phyloP scores from a whole-genome alignment of 1,140 invertebrate species.

The Drosophila burlai region DNA sequence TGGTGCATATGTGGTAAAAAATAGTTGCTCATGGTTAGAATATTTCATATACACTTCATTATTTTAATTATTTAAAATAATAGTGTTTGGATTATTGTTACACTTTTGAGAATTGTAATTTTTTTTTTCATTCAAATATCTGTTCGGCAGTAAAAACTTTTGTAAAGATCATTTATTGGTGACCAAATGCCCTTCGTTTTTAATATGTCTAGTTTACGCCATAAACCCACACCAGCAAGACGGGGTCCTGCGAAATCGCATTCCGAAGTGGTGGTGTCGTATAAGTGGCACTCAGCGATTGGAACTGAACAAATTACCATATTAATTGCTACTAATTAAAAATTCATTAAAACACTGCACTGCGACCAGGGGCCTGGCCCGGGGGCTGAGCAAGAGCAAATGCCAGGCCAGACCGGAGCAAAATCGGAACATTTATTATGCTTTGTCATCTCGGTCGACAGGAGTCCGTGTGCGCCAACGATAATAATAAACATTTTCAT shows the following conservation, averaged over 20 bases:
- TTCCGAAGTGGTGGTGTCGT: constrained; percentile 6
- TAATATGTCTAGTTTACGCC: background rate
- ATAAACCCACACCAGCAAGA: constrained; percentile 5
- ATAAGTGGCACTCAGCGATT: constrained; percentile 45
- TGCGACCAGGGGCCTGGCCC: constrained; percentile 32
- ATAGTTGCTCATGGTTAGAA: background rate
- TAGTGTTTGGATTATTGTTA: background rate
- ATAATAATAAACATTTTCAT: constrained; percentile 82
- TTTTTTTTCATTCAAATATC: background rate
- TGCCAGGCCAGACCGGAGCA: constrained; percentile 35
- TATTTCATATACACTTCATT: background rate
- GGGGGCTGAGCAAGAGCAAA: constrained; percentile 24
- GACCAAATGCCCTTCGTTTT: constrained; percentile 4
- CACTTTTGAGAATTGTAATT: too few species aligned
- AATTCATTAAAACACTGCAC: constrained; percentile 77
- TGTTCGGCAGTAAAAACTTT: background rate
- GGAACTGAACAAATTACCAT: constrained; percentile 81
- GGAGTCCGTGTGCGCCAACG: constrained; percentile 63
- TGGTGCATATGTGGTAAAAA: background rate
- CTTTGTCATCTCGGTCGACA: constrained; percentile 73
- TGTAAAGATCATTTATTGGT: background rate
- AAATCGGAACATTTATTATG: constrained; percentile 72
- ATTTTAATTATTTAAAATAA: background rate
- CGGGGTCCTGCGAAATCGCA: background rate
- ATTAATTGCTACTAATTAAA: constrained; percentile 84